These are phyloP conservation scores for Seriola dumerili DNA, from an alignment of 2,113 vertebrate genomes.

Conservation along the genomic window DNA sequence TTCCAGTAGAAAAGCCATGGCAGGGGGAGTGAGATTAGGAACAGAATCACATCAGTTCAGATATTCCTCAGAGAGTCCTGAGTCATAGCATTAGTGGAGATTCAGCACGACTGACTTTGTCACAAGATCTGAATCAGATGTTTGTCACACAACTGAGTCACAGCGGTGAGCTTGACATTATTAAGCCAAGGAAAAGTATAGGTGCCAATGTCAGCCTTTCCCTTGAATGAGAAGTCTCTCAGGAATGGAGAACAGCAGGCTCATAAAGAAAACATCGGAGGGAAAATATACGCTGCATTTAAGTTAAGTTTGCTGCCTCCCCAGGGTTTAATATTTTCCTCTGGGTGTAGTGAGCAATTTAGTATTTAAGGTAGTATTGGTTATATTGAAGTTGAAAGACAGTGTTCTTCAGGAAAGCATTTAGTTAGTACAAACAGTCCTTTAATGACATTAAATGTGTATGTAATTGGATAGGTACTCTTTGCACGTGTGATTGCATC, in stretches of 20 bases:
- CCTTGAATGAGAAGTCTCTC: constrained; percentile 31
- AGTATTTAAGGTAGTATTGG: background rate
- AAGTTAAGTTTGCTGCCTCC: background rate
- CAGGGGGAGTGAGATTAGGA: constrained; percentile 12
- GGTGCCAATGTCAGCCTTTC: constrained; percentile 52
- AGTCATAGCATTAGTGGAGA: constrained; percentile 56
- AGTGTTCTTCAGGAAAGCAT: background rate
- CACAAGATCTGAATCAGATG: constrained; percentile 64
- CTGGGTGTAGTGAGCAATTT: background rate
- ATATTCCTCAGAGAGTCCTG: constrained; percentile 36
- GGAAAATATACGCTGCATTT: background rate
- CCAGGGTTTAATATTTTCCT: background rate
- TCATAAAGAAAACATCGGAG: constrained; percentile 15
- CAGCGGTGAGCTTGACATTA: constrained; percentile 25
- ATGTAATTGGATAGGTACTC: background rate
- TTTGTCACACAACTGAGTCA: constrained; percentile 64
- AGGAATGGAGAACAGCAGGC: constrained; percentile 1
- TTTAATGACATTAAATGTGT: background rate
- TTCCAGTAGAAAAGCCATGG: constrained; percentile 6
- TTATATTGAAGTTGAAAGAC: background rate
- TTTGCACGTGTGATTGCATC: background rate
- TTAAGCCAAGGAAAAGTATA: constrained; percentile 45
- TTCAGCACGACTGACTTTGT: constrained; percentile 35
- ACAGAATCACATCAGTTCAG: constrained; percentile 11
- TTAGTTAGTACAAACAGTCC: background rate